phyloP scores from a whole-genome alignment of 2,113 vertebrate species.

The Campylomormyrus numenius region DNA sequence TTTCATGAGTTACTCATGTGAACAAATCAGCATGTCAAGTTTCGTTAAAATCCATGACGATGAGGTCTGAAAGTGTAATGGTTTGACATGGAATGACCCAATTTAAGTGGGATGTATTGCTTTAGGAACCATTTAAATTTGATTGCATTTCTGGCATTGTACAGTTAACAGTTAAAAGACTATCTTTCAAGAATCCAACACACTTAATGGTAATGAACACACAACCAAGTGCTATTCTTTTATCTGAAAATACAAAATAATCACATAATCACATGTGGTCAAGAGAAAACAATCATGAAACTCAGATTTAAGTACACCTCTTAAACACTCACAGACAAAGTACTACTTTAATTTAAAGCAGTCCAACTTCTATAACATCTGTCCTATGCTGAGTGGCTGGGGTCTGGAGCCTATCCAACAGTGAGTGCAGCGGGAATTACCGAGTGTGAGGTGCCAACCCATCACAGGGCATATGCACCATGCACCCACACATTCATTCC shows the following conservation, averaged over 20 bases:
- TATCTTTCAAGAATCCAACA: neutral
- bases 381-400: neutral
- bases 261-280: neutral
- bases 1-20: too few species aligned
- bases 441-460: neutral
- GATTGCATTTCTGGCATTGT: neutral
- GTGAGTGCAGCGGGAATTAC: neutral
- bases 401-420: neutral
- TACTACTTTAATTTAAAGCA: neutral
- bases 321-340: neutral
- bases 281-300: neutral
- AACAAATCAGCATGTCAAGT: too few species aligned
- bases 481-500: neutral
- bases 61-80: too few species aligned
- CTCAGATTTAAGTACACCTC: neutral
- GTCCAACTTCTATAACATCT: neutral
- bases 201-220: neutral
- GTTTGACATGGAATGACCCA: too few species aligned
- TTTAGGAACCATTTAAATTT: too few species aligned
- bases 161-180: neutral
- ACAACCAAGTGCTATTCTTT: neutral
- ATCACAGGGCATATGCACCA: neutral
- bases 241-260: neutral
- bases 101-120: too few species aligned
- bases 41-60: too few species aligned